Conservation (phyloP, 2,888 invertebrate genomes). For the Microchrysa polita region DNA sequence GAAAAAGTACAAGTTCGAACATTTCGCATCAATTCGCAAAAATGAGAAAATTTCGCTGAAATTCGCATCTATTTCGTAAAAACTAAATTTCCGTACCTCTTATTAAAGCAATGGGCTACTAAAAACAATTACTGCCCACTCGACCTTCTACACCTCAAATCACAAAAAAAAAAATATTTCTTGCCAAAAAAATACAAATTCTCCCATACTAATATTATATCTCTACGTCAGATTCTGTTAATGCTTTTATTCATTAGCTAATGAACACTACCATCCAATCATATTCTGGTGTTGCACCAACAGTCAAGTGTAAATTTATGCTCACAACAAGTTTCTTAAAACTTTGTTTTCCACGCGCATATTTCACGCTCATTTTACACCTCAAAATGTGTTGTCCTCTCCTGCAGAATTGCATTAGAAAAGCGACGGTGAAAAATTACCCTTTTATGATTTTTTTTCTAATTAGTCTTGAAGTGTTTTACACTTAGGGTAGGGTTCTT, state of each 20-base stretch:
- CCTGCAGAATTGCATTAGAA: slow-evolving; percentile 52
- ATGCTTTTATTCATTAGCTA: slow-evolving; percentile 47
- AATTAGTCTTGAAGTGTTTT: slow-evolving; percentile 54
- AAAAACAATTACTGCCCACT: too few relatives aligned
- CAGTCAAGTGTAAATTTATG: not conserved
- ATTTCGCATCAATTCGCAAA: too few relatives aligned
- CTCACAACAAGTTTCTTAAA: slow-evolving; percentile 7
- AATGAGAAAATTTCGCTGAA: too few relatives aligned
- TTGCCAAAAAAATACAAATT: too few relatives aligned
- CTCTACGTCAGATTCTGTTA: too few relatives aligned
- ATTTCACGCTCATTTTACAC: slow-evolving; percentile 51
- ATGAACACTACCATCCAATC: slow-evolving; percentile 42
- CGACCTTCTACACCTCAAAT: too few relatives aligned
- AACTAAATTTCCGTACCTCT: too few relatives aligned
- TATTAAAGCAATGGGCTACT: too few relatives aligned
- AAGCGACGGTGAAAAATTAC: slow-evolving; percentile 54
- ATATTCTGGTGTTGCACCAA: not conserved
- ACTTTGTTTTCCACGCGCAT: slow-evolving; percentile 39
- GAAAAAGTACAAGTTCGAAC: too few relatives aligned
- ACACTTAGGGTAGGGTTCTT: slow-evolving; percentile 31
- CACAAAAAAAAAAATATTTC: too few relatives aligned
- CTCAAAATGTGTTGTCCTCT: slow-evolving; percentile 52
- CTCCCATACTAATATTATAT: too few relatives aligned
- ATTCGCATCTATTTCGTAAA: too few relatives aligned
- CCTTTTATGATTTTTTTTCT: slow-evolving; percentile 54